These are phyloP conservation scores for Phalacrocorax aristotelis DNA, from an alignment of 2,113 vertebrate species.

Conservation along the genomic window DNA sequence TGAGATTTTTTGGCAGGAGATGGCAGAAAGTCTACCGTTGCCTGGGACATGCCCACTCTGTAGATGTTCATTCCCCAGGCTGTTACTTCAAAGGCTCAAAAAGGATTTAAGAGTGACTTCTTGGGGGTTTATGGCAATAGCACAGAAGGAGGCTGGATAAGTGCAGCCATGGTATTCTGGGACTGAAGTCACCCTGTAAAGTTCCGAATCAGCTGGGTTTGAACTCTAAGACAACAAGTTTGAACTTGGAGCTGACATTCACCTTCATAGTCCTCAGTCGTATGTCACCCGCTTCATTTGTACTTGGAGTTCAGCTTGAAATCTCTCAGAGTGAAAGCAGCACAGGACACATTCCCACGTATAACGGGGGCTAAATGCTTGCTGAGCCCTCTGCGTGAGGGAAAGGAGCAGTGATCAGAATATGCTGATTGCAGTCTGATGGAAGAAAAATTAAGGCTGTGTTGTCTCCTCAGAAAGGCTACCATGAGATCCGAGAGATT, in stretches of 20 bases:
- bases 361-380: fast-evolving
- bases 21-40: background rate
- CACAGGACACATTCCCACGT: fast-evolving
- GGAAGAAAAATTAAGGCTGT: constrained; percentile 32
- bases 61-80: background rate
- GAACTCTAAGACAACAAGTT: background rate
- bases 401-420: background rate
- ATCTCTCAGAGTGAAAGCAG: fast-evolving
- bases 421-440: fast-evolving
- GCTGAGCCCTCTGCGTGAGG: fast-evolving
- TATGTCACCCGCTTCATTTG: fast-evolving
- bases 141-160: background rate
- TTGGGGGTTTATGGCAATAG: background rate
- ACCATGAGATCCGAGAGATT: constrained; percentile 96
- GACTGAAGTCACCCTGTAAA: background rate
- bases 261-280: background rate
- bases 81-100: background rate
- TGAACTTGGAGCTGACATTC: background rate
- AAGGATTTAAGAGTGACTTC: background rate
- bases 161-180: background rate
- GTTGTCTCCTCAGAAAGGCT: constrained; percentile 89
- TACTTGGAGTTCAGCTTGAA: background rate
- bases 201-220: background rate
- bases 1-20: background rate
- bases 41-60: fast-evolving